A percentile compares a stretch with the other conserved stretches of the same genome.
phyloP scores from a whole-genome alignment of 2,888 invertebrate species.

The Andrena minutula region DNA sequence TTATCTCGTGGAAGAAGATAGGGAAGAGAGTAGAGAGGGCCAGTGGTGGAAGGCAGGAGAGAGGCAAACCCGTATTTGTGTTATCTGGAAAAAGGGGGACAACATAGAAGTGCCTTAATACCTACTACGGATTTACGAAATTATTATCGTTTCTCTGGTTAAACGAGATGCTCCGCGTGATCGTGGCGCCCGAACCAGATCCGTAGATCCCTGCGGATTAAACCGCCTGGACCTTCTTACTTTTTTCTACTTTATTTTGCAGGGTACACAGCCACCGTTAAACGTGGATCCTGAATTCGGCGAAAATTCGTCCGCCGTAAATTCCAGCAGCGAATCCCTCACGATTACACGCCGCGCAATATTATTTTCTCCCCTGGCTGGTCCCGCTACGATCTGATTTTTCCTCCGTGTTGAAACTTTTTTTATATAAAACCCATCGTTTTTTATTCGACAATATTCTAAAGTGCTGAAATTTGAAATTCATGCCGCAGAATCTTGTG shows the following conservation, averaged over 20 bases:
- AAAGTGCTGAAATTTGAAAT: too few relatives aligned
- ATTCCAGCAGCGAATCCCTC: not conserved
- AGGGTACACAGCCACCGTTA: constrained; percentile 31
- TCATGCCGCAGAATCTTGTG: too few relatives aligned
- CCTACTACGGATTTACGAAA: constrained; percentile 65
- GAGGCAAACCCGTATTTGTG: constrained; percentile 57
- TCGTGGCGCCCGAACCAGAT: constrained; percentile 38
- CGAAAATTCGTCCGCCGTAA: constrained; percentile 38
- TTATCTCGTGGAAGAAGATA: constrained; percentile 60
- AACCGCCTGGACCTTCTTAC: constrained; percentile 32
- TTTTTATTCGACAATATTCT: too few relatives aligned
- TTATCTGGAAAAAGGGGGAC: constrained; percentile 70
- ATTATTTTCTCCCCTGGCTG: constrained; percentile 16
- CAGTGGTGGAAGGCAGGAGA: not conserved
- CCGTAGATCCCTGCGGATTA: constrained; percentile 50
- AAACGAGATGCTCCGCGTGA: constrained; percentile 53
- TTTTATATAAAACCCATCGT: too few relatives aligned
- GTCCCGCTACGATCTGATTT: not conserved
- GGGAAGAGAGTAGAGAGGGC: not conserved
- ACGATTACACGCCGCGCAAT: not conserved
- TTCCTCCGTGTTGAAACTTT: not conserved
- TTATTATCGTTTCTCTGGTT: constrained; percentile 71
- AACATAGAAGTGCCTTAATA: constrained; percentile 70
- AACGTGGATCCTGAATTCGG: constrained; percentile 37
- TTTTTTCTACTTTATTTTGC: constrained; percentile 34